Evolutionary conservation across 1,140 invertebrate genomes (phyloP).

Genomic region (Euura lappo): DNA sequence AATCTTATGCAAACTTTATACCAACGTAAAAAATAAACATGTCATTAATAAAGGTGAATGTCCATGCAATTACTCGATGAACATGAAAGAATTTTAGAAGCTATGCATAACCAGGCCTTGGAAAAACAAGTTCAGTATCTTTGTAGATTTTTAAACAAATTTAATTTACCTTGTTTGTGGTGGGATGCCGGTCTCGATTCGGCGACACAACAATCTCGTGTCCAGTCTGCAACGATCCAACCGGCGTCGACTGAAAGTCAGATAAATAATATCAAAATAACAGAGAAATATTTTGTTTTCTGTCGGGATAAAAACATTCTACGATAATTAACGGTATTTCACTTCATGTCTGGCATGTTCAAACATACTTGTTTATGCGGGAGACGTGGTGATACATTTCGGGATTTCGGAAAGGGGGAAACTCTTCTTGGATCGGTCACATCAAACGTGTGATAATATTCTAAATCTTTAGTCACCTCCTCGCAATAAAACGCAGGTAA

Average conservation of each 20-base stretch:
- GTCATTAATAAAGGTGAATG: not conserved
- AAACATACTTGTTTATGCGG: not conserved
- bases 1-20: not conserved
- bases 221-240: slow-evolving; percentile 87
- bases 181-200: slow-evolving; percentile 82
- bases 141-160: slow-evolving; percentile 25
- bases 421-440: not conserved
- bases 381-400: not conserved
- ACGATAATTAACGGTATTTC: not conserved
- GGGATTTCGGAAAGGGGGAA: not conserved
- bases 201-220: slow-evolving; percentile 90
- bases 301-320: slow-evolving; percentile 18
- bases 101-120: slow-evolving; percentile 46
- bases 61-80: slow-evolving; percentile 13
- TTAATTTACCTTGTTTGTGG: slow-evolving; percentile 77
- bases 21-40: slow-evolving; percentile 11
- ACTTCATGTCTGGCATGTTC: not conserved
- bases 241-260: slow-evolving; percentile 83
- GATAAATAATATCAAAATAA: slow-evolving; percentile 28
- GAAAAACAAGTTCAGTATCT: not conserved
- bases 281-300: not conserved
- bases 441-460: not conserved
- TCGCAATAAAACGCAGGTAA: no score
- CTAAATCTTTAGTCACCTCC: no score
- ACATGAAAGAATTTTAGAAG: slow-evolving; percentile 36